Percentiles rank a stretch among this genome's conserved stretches.
Evolutionary conservation across 2,888 invertebrate genomes (phyloP).

Genomic region (Chironomus riparius): DNA sequence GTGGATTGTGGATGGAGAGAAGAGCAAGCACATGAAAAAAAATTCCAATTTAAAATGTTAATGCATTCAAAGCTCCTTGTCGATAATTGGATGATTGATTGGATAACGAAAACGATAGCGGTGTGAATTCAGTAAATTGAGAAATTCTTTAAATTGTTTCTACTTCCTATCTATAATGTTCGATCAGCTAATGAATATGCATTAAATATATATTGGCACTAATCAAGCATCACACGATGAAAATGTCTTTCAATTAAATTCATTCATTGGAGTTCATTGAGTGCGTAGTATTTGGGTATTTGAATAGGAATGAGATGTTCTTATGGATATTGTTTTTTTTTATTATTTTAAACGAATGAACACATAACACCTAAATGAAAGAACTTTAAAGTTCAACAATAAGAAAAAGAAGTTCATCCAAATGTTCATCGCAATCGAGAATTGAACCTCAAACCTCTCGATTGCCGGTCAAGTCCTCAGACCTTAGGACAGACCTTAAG

Average conservation of each 20-base stretch:
- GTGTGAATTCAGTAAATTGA: background rate
- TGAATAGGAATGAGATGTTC: too few species aligned
- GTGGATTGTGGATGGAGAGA: background rate
- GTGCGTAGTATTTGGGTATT: too few species aligned
- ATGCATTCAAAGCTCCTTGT: constrained; percentile 16
- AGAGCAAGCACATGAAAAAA: background rate
- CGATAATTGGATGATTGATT: constrained; percentile 20
- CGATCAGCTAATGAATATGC: constrained; percentile 5
- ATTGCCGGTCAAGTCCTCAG: too few species aligned
- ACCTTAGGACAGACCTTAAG: too few species aligned
- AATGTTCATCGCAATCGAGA: too few species aligned
- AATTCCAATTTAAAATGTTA: constrained; percentile 4
- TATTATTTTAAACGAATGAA: too few species aligned
- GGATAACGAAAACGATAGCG: background rate
- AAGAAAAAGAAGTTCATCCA: too few species aligned
- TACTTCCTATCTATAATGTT: background rate
- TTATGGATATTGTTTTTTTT: too few species aligned
- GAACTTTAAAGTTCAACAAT: too few species aligned
- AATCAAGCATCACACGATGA: background rate
- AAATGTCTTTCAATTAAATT: background rate
- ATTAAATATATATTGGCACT: background rate
- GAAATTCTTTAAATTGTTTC: background rate
- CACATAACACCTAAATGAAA: too few species aligned
- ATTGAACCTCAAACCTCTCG: too few species aligned
- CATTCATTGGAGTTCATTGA: background rate